Percentiles rank a stretch among this genome's conserved stretches.
phyloP scores from a whole-genome alignment of 2,888 invertebrate species.

The Drosophila meridionalis region DNA sequence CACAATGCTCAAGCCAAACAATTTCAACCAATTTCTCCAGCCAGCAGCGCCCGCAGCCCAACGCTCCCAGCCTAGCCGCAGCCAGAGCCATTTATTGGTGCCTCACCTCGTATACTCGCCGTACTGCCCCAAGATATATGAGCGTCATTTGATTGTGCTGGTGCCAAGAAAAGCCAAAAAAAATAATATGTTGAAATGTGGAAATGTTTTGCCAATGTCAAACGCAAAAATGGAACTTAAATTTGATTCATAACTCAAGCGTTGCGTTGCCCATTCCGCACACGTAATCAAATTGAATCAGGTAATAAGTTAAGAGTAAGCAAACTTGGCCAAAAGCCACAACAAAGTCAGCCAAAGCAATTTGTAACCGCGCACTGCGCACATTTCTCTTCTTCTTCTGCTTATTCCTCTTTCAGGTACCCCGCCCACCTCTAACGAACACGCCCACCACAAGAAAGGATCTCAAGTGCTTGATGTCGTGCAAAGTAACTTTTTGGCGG shows the following conservation, averaged over 20 bases:
- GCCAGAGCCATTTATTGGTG: conserved; percentile 50
- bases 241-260: conserved; percentile 50
- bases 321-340: conserved; percentile 54
- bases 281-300: conserved; percentile 58
- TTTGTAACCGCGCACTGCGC: conserved; percentile 52
- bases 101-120: not conserved
- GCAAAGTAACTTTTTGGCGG: conserved; percentile 29
- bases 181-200: conserved; percentile 17
- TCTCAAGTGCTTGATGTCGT: conserved; percentile 33
- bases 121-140: conserved; percentile 56
- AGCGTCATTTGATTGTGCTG: conserved; percentile 60
- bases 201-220: conserved; percentile 48
- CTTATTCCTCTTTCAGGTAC: not conserved
- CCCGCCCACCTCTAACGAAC: not conserved
- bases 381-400: conserved; percentile 24
- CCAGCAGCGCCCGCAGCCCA: not conserved
- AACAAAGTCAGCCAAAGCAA: conserved; percentile 63
- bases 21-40: conserved; percentile 30
- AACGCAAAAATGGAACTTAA: conserved; percentile 35
- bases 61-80: not conserved
- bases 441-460: conserved; percentile 69
- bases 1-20: conserved; percentile 65
- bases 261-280: conserved; percentile 6
- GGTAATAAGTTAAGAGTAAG: conserved; percentile 43
- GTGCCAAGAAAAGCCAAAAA: conserved; percentile 15